A percentile compares a stretch with the other conserved stretches of the same genome.
Conservation (phyloP, 2,797 vertebrate genomes). For the Premnoplex brunnescens region DNA sequence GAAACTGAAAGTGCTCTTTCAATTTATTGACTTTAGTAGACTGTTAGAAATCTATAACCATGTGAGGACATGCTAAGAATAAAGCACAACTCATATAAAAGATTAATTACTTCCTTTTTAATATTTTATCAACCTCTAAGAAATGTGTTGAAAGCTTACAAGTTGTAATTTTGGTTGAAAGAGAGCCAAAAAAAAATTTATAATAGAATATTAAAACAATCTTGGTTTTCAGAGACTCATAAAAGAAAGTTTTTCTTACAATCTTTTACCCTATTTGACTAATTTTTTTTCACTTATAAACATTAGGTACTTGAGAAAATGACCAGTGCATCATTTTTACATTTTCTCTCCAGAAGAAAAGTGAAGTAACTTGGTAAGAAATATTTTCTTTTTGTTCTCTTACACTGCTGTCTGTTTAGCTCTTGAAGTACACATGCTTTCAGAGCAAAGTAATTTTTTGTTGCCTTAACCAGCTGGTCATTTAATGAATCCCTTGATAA, state of each 20-base stretch:
- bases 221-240: background rate
- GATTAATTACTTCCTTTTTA: slow-evolving; percentile 5
- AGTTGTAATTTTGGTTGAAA: background rate
- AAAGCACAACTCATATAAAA: background rate
- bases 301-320: background rate
- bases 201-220: background rate
- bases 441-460: background rate
- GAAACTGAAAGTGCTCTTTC: background rate
- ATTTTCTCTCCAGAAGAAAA: background rate
- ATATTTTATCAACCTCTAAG: background rate
- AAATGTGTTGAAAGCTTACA: background rate
- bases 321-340: background rate
- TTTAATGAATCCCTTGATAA: background rate
- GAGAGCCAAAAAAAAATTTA: background rate
- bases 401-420: background rate
- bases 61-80: background rate
- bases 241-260: background rate
- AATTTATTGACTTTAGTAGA: slow-evolving; percentile 1
- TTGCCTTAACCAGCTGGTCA: background rate
- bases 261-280: background rate
- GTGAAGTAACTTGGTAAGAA: background rate
- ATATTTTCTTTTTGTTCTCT: background rate
- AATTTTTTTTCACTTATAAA: background rate
- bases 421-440: background rate
- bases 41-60: background rate